phyloP scores from a whole-genome alignment of 2,113 vertebrate genomes.

The Orthonyx spaldingii region DNA sequence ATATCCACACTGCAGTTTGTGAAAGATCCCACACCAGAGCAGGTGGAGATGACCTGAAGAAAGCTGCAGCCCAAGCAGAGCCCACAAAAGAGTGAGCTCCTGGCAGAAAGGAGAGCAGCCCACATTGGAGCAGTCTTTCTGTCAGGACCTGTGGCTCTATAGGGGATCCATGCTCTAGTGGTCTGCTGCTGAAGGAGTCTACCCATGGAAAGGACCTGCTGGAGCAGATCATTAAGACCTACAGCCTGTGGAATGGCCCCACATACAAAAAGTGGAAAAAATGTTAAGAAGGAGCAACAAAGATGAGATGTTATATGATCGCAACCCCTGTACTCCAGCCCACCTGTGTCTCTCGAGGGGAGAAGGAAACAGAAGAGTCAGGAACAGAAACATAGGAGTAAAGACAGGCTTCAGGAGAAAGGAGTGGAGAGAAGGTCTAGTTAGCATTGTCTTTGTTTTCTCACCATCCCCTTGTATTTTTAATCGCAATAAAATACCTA shows the following conservation, averaged over 20 bases:
- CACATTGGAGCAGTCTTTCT: fast-evolving
- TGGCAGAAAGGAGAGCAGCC: not conserved
- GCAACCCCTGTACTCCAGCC: fast-evolving
- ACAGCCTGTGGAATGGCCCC: not conserved
- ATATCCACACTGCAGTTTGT: not conserved
- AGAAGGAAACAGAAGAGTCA: not conserved
- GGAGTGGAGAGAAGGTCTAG: not conserved
- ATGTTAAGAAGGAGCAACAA: not conserved
- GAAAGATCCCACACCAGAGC: not conserved
- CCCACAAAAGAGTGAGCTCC: not conserved
- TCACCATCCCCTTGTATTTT: not conserved
- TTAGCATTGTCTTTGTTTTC: not conserved
- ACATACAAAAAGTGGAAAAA: not conserved
- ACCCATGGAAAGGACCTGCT: not conserved
- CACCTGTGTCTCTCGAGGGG: fast-evolving
- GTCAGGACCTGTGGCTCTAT: fast-evolving
- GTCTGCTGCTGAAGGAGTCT: not conserved
- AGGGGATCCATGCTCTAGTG: not conserved
- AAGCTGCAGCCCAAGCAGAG: not conserved
- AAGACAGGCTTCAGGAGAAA: not conserved
- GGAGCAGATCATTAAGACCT: not conserved
- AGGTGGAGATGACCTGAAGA: not conserved
- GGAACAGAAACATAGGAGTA: fast-evolving
- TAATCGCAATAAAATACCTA: not conserved
- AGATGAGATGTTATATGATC: not conserved